Conservation (phyloP, 2,888 invertebrate species). For the Hypena proboscidalis region DNA sequence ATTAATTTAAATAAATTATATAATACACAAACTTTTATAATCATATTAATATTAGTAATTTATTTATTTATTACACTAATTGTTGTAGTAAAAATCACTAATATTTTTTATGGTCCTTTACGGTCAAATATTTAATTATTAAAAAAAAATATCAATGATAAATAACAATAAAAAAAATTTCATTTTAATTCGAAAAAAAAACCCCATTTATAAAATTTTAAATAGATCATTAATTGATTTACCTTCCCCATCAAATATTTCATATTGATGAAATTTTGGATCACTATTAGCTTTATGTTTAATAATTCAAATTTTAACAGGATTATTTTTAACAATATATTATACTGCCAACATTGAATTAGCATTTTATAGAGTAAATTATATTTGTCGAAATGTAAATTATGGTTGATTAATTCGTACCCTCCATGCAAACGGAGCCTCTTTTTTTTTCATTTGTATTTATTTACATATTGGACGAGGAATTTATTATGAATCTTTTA, state of each 20-base stretch:
- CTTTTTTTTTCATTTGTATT: slow-evolving; percentile 89
- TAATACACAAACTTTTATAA: slow-evolving; percentile 77
- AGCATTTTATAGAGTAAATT: slow-evolving; percentile 88
- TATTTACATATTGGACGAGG: slow-evolving; percentile 89
- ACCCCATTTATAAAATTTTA: slow-evolving; percentile 84
- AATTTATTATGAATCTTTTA: slow-evolving; percentile 79
- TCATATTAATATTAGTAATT: slow-evolving; percentile 83
- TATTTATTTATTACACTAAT: slow-evolving; percentile 86
- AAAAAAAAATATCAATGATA: slow-evolving; percentile 67
- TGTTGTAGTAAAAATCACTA: slow-evolving; percentile 85
- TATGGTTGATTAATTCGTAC: slow-evolving; percentile 88
- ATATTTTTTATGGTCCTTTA: slow-evolving; percentile 81
- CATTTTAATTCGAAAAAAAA: slow-evolving; percentile 71
- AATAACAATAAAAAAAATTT: slow-evolving; percentile 54
- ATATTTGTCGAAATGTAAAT: slow-evolving; percentile 89
- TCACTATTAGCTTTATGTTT: slow-evolving; percentile 87
- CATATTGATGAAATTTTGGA: slow-evolving; percentile 89
- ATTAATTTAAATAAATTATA: slow-evolving; percentile 82
- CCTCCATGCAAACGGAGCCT: slow-evolving; percentile 89
- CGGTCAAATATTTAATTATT: slow-evolving; percentile 58
- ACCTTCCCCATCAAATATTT: slow-evolving; percentile 87
- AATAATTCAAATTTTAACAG: slow-evolving; percentile 88
- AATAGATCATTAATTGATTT: slow-evolving; percentile 86
- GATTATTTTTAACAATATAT: slow-evolving; percentile 89
- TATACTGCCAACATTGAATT: slow-evolving; percentile 86